A percentile compares a stretch with the other conserved stretches of the same genome.
These are phyloP conservation scores for Dysmachus trigonus DNA, from an alignment of 2,888 invertebrate species.

Conservation along the genomic window DNA sequence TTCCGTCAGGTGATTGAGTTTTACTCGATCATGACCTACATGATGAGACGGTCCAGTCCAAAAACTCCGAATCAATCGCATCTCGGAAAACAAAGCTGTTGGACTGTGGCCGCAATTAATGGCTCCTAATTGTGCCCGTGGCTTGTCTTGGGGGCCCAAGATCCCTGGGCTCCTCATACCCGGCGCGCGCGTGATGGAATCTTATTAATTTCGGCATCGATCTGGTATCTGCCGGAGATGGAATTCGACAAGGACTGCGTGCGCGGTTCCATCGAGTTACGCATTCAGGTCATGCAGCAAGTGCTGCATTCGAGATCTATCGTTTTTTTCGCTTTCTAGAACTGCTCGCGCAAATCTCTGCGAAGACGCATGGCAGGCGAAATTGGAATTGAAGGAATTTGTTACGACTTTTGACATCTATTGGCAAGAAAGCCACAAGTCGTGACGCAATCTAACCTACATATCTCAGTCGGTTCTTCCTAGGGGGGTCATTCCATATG, in stretches of 20 bases:
- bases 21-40: constrained; percentile 22
- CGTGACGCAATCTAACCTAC: not conserved
- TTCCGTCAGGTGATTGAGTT: not conserved
- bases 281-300: constrained; percentile 2
- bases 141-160: not conserved
- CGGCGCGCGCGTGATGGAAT: constrained; percentile 30
- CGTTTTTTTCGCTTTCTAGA: not conserved
- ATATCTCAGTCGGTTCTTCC: not conserved
- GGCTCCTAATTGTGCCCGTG: constrained; percentile 8
- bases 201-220: constrained; percentile 31
- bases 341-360: not conserved
- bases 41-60: not conserved
- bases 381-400: not conserved
- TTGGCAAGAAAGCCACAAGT: not conserved
- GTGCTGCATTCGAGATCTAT: not conserved
- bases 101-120: constrained; percentile 26
- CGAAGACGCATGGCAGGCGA: not conserved
- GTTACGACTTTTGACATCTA: not conserved
- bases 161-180: not conserved
- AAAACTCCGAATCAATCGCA: constrained; percentile 32
- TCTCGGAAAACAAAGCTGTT: not conserved
- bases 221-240: not conserved
- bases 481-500: not conserved
- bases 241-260: not conserved
- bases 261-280: not conserved